A percentile compares a stretch with the other conserved stretches of the same genome.
Conservation (phyloP, 2,797 vertebrate species). For the Lophura swinhoii region DNA sequence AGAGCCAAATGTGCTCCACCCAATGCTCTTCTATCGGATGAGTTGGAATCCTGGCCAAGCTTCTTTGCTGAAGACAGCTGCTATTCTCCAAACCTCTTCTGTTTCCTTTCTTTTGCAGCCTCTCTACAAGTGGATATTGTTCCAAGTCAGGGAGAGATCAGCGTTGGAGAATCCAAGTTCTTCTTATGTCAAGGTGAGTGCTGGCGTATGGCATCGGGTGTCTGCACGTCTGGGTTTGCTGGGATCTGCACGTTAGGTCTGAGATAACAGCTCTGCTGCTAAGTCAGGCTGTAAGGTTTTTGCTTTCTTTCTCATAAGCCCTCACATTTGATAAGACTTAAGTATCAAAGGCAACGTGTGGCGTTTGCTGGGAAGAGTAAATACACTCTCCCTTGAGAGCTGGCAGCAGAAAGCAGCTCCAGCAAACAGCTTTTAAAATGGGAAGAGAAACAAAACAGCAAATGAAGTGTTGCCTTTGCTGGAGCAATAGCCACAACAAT, state of each 20-base stretch:
- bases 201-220: background rate
- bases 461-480: background rate
- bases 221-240: background rate
- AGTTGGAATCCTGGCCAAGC: background rate
- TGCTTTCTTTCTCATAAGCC: background rate
- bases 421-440: background rate
- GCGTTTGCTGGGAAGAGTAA: background rate
- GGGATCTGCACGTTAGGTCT: background rate
- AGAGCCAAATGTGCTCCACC: too few relatives aligned
- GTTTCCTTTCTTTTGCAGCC: constrained; percentile 74
- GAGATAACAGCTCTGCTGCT: background rate
- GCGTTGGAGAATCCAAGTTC: constrained; percentile 97
- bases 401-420: background rate
- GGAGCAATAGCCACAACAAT: background rate
- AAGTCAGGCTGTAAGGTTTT: background rate
- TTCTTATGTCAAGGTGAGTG: constrained; percentile 95
- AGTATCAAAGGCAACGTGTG: background rate
- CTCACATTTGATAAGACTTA: background rate
- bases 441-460: background rate
- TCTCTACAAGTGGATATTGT: constrained; percentile 95
- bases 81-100: background rate
- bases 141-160: constrained; percentile 94
- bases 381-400: background rate
- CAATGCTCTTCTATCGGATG: background rate
- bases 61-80: background rate